Evolutionary conservation across 2,113 vertebrate genomes (phyloP).

Genomic region (Neofelis nebulosa): DNA sequence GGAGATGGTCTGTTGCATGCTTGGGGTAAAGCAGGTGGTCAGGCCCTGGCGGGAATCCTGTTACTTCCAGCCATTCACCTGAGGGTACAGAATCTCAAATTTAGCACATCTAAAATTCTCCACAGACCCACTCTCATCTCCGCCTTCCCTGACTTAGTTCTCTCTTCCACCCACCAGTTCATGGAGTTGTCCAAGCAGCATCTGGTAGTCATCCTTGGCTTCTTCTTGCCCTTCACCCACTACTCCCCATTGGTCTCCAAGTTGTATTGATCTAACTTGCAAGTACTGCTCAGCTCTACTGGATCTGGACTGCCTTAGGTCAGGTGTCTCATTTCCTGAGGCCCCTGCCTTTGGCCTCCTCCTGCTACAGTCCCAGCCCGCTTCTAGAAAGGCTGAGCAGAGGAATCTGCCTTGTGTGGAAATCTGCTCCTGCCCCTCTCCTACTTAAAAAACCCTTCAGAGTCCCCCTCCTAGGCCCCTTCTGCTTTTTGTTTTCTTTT

Average conservation of each 20-base stretch:
- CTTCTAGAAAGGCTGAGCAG: not conserved
- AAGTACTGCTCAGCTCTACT: not conserved
- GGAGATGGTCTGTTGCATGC: not conserved
- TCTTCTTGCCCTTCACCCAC: not conserved
- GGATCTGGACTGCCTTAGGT: not conserved
- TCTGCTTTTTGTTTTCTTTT: not conserved
- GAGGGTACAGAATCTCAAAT: not conserved
- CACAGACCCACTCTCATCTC: not conserved
- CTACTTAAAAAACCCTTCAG: not conserved
- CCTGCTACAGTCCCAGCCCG: not conserved
- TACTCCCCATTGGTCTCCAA: not conserved
- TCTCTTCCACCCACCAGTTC: not conserved
- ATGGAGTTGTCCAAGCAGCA: not conserved
- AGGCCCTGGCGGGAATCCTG: fast-evolving
- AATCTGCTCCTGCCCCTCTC: not conserved
- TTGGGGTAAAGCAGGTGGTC: not conserved
- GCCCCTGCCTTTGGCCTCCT: not conserved
- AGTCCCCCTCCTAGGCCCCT: not conserved
- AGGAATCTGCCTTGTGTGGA: not conserved
- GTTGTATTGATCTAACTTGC: not conserved
- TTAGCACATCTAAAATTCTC: not conserved
- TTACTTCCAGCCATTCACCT: not conserved
- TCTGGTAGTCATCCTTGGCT: not conserved
- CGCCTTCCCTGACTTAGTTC: not conserved
- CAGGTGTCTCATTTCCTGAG: not conserved